Conservation (phyloP, 2,888 invertebrate species). For the Ptychoptera albimana region DNA sequence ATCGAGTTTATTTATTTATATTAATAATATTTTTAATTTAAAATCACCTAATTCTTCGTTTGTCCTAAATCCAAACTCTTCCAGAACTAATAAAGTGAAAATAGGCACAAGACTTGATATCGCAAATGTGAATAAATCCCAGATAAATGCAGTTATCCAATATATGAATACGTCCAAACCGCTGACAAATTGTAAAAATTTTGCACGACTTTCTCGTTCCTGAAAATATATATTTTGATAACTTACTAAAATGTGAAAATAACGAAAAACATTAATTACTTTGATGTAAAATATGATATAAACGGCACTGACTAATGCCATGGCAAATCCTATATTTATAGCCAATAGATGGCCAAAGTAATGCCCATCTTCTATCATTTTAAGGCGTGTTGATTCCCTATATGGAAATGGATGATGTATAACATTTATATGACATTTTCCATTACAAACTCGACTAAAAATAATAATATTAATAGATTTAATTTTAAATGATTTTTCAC, state of each 20-base stretch:
- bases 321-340: slow-evolving; percentile 54
- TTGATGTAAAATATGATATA: slow-evolving; percentile 44
- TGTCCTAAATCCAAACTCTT: slow-evolving; percentile 37
- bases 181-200: slow-evolving; percentile 60
- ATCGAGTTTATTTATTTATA: too few species aligned
- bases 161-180: slow-evolving; percentile 51
- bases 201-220: slow-evolving; percentile 57
- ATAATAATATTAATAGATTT: too few species aligned
- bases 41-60: slow-evolving; percentile 15
- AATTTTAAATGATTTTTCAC: too few species aligned
- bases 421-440: too few species aligned
- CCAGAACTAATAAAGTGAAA: slow-evolving; percentile 43
- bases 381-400: slow-evolving; percentile 31
- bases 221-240: too few species aligned
- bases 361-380: slow-evolving; percentile 16
- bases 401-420: slow-evolving; percentile 50
- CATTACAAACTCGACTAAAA: too few species aligned
- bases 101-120: slow-evolving; percentile 44
- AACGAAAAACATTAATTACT: not conserved
- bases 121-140: slow-evolving; percentile 41
- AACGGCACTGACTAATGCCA: slow-evolving; percentile 53
- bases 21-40: too few species aligned
- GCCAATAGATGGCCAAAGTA: slow-evolving; percentile 44
- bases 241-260: too few species aligned
- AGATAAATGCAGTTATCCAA: slow-evolving; percentile 54